phyloP scores from a whole-genome alignment of 2,113 vertebrate species.

The Hippoglossus stenolepis region DNA sequence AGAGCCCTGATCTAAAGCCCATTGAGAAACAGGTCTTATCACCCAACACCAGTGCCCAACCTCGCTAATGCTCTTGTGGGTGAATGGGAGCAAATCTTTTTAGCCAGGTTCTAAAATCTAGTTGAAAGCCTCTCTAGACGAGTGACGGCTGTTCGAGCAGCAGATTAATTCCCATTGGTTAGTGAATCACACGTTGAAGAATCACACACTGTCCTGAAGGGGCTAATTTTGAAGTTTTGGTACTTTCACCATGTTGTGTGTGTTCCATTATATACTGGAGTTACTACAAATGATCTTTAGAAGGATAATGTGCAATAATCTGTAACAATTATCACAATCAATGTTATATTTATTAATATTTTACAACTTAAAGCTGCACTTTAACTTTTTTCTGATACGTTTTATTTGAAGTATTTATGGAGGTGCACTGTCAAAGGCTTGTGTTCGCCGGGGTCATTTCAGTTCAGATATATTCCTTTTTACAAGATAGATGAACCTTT shows the following conservation, averaged over 20 bases:
- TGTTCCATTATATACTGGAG: neutral
- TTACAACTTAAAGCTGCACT: too few species aligned
- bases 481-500: too few species aligned
- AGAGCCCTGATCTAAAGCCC: constrained; percentile 47
- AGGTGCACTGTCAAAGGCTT: too few species aligned
- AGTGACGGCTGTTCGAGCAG: constrained; percentile 1
- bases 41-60: constrained; percentile 36
- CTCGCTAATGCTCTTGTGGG: constrained; percentile 50
- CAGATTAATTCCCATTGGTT: constrained; percentile 14
- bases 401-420: too few species aligned
- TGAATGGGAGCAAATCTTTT: constrained; percentile 50
- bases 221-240: neutral
- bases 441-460: too few species aligned
- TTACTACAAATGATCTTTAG: too few species aligned
- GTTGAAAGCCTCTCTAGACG: constrained; percentile 6
- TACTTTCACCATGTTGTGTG: neutral
- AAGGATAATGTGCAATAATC: too few species aligned
- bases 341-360: too few species aligned
- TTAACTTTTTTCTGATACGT: too few species aligned
- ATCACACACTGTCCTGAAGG: neutral
- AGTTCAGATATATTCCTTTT: too few species aligned
- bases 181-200: neutral
- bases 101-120: constrained; percentile 30
- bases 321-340: too few species aligned
- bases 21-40: constrained; percentile 36